Evolutionary conservation across 2,888 invertebrate genomes (phyloP), one percentile per base, ranked within the genome.

Genomic region (Lissonota sp.): DNA sequence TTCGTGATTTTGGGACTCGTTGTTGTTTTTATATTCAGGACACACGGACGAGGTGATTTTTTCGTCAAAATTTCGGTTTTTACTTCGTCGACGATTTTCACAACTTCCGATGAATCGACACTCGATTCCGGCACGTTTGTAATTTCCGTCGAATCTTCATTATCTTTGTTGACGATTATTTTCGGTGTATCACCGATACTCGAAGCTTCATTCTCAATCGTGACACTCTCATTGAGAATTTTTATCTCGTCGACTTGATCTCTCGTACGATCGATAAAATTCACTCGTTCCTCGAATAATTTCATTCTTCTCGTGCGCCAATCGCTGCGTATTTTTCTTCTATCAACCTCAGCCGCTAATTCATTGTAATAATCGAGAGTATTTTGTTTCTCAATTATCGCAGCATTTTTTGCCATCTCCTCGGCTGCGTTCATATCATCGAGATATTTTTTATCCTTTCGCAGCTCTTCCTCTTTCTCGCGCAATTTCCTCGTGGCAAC

Each of bases 291-390:
- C 14, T 92, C 90, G 12, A 88, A 89, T 12, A 89, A 79, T 64
- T 87, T 86, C 90, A 92, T 91, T 80, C 90, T 90, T 87, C 93
- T 94, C 62, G 93, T 93, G 86, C 94, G 94, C 95, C 95, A 95
- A 84, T 94, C 93, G 0, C 94, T 93, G 83, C 94, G 94, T 49
- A 93, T 89, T 80, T 93, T 93, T 78, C 94, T 94, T 84, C 93
- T 94, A 78, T 95, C 95, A 0, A 94, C 94, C 86, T 94, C 94
- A 88, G 94, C 93, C 49, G 94, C 94, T 55, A 96, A 88, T 86
- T 95, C 94, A n/a, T 94, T 93, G 86, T 96, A 96, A 88, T 95
- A 95, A 85, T 94, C 94, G 87, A 95, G 93, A 85, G 95, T 93
- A 90, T 94, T 94, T 66, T 87, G 88, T 86, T 87, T 89, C 75